Percentiles rank a stretch among this genome's conserved stretches.
phyloP scores from a whole-genome alignment of 2,888 invertebrate genomes.

The Cetonia aurata region DNA sequence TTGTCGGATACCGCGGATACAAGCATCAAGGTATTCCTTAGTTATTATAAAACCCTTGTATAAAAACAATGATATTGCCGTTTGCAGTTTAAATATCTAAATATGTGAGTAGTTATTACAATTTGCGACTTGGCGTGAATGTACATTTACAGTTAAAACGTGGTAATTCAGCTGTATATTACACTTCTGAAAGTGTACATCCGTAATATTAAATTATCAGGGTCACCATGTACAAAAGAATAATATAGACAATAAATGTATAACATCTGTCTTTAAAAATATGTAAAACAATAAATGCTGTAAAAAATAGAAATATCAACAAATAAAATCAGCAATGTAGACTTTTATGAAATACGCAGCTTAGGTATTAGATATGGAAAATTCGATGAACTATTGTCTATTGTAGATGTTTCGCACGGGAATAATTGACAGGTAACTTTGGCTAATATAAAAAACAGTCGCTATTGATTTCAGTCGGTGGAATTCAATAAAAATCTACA shows the following conservation, averaged over 20 bases:
- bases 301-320: slow-evolving; percentile 37
- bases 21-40: too few species aligned
- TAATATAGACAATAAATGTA: slow-evolving; percentile 30
- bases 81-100: too few species aligned
- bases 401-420: slow-evolving; percentile 49
- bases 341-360: slow-evolving; percentile 31
- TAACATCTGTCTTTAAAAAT: slow-evolving; percentile 39
- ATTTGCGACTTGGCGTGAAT: too few species aligned
- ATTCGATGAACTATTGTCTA: slow-evolving; percentile 53
- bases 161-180: slow-evolving; percentile 7
- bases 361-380: slow-evolving; percentile 7
- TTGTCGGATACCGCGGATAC: too few species aligned
- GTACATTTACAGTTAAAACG: not conserved
- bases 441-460: slow-evolving; percentile 46
- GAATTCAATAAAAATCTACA: slow-evolving; percentile 35
- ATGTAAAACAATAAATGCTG: slow-evolving; percentile 38
- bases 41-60: too few species aligned
- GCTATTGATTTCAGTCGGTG: slow-evolving; percentile 27
- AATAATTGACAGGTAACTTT: slow-evolving; percentile 54
- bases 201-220: slow-evolving; percentile 21
- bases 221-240: slow-evolving; percentile 31
- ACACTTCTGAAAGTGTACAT: too few species aligned
- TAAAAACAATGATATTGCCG: too few species aligned
- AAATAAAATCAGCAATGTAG: slow-evolving; percentile 29
- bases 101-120: too few species aligned